A percentile compares a stretch with the other conserved stretches of the same genome.
phyloP scores from a whole-genome alignment of 2,888 invertebrate genomes.

The Orchestes rusci region DNA sequence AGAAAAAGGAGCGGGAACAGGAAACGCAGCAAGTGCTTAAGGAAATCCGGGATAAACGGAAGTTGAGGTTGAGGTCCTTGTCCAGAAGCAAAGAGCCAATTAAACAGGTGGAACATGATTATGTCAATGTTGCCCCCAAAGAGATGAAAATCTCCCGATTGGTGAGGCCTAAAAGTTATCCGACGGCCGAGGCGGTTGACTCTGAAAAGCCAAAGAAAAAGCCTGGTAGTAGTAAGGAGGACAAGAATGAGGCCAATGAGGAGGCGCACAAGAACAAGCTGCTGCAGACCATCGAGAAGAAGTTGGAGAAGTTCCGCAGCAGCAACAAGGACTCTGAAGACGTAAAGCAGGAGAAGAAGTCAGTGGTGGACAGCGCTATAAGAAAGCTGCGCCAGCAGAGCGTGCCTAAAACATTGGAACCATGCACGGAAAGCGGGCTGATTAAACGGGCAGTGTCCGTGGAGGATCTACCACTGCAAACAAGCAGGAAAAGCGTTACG shows the following conservation, averaged over 20 bases:
- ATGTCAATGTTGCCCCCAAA: conserved; percentile 33
- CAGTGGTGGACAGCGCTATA: conserved; percentile 49
- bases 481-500: conserved; percentile 61
- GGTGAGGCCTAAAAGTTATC: conserved; percentile 52
- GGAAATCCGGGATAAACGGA: conserved; percentile 58
- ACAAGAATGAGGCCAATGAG: conserved; percentile 34
- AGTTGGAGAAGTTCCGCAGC: conserved; percentile 59
- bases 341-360: conserved; percentile 34
- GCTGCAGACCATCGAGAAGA: conserved; percentile 70
- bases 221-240: conserved; percentile 37
- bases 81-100: conserved; percentile 32
- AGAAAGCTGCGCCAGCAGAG: conserved; percentile 60
- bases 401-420: conserved; percentile 49
- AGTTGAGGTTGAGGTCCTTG: conserved; percentile 35
- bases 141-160: conserved; percentile 44
- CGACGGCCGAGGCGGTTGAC: conserved; percentile 29
- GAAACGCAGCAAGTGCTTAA: conserved; percentile 61
- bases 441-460: conserved; percentile 67
- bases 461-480: conserved; percentile 56
- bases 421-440: conserved; percentile 56
- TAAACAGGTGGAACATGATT: conserved; percentile 29
- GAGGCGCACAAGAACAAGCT: conserved; percentile 48
- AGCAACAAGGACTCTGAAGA: conserved; percentile 37
- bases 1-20: conserved; percentile 58
- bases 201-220: conserved; percentile 11